Base-by-base conservation (phyloP, 2,888 invertebrate species). In the Troides oblongomaculatus region DNA sequence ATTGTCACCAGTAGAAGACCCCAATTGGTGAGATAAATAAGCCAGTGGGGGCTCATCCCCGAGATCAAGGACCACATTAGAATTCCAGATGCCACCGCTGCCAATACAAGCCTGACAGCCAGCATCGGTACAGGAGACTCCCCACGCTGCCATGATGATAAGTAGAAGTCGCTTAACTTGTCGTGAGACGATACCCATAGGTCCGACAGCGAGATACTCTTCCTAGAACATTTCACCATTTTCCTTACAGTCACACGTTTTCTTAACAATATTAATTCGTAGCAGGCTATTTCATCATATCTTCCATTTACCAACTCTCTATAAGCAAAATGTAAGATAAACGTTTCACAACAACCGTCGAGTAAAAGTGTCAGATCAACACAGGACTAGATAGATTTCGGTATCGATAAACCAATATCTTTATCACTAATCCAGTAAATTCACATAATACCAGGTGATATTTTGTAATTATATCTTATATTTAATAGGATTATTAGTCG, bases 21-120 rank as follows among this genome's bases (percentile, higher is more conserved):
- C 92, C 92, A 92, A 78, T 92, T 90, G 25, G 92, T 92, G 70
- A 92, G 86, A 77, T 82, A 92, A 62, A 88, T 81, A 64, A 87
- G 76, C 89, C 89, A 92, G 77, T 80, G 79, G 0, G 79, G 76
- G 36, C 72, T 80, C 21, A 78, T 73, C 0, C 79, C 81, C 46
- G 79, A 81, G 12, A 74, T 71, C 65, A 89, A 63, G 1, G 91
- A 86, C 90, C 90, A 92, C 18, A 74, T 72, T 46, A 90, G 80
- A 64, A 90, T 84, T 25, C 76, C 83, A 60, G 85, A 61, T 7
- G 88, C 81, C 39, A 80, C 64, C 21, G 72, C 72, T 1, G 84
- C 76, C 74, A 90, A 74, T 50, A 87, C 1, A 72, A 87, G 59
- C 65, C 92, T 79, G 61, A 88, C 67, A 71, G 86, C 73, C 78